These are phyloP conservation scores for Drosophila neotestacea DNA, from an alignment of 2,888 invertebrate species.

Conservation along the genomic window DNA sequence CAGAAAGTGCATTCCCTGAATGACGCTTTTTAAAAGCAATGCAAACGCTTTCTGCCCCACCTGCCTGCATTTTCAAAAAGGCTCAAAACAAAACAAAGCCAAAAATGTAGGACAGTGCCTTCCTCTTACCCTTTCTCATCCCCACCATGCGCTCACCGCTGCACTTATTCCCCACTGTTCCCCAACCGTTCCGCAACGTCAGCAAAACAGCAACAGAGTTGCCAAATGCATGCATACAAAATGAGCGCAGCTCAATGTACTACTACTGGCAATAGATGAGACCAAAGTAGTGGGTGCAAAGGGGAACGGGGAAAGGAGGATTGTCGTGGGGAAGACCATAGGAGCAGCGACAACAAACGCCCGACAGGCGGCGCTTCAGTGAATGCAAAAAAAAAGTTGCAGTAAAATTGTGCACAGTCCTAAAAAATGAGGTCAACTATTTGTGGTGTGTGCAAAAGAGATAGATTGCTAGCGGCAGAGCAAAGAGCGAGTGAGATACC, in stretches of 20 bases:
- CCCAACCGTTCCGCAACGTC: conserved; percentile 40
- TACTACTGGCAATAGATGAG: conserved; percentile 32
- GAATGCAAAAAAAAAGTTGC: conserved; percentile 58
- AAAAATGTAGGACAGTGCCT: conserved; percentile 67
- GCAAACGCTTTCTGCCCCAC: conserved; percentile 57
- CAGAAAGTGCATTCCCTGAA: conserved; percentile 63
- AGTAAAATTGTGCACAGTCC: conserved; percentile 74
- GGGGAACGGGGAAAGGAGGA: background rate
- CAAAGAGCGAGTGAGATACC: conserved; percentile 12
- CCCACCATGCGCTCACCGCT: background rate
- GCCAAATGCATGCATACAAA: conserved; percentile 79
- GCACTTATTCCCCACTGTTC: background rate
- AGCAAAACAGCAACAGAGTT: conserved; percentile 72
- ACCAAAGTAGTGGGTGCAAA: background rate
- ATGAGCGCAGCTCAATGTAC: conserved; percentile 59
- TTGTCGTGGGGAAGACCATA: background rate
- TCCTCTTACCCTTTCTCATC: background rate
- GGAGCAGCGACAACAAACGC: conserved; percentile 49
- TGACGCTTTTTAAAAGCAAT: conserved; percentile 56
- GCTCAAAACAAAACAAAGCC: conserved; percentile 62
- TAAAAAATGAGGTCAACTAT: conserved; percentile 82
- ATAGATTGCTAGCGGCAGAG: conserved; percentile 10
- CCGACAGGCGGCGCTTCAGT: conserved; percentile 73
- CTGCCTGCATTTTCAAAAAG: conserved; percentile 52
- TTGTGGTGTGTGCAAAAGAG: conserved; percentile 49